Conservation (phyloP, 2,888 invertebrate genomes). For the Nematopogon swammerdamellus region DNA sequence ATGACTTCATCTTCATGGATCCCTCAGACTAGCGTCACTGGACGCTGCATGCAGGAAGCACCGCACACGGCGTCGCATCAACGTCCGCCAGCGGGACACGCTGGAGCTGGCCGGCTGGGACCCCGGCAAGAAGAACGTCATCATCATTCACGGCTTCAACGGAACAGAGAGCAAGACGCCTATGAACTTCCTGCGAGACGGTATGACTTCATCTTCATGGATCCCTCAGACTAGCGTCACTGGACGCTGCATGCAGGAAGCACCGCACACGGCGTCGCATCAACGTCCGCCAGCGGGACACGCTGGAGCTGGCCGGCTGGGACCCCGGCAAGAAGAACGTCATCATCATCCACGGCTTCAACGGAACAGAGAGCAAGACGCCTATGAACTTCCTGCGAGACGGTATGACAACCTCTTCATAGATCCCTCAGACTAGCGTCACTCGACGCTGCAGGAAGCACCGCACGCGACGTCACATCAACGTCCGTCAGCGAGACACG, state of each 20-base stretch:
- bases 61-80: slow-evolving; percentile 55
- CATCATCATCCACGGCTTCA: slow-evolving; percentile 74
- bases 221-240: too few species aligned
- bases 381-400: slow-evolving; percentile 69
- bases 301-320: slow-evolving; percentile 65
- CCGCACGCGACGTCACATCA: too few species aligned
- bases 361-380: slow-evolving; percentile 67
- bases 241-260: too few species aligned
- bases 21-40: too few species aligned
- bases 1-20: too few species aligned
- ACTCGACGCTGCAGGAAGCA: too few species aligned
- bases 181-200: slow-evolving; percentile 66
- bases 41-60: too few species aligned
- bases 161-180: slow-evolving; percentile 70
- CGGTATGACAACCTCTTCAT: slow-evolving; percentile 38
- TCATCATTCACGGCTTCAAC: slow-evolving; percentile 77
- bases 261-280: slow-evolving; percentile 34
- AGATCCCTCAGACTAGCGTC: too few species aligned
- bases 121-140: slow-evolving; percentile 63
- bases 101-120: slow-evolving; percentile 64
- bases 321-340: slow-evolving; percentile 64
- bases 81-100: slow-evolving; percentile 59
- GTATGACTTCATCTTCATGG: too few species aligned
- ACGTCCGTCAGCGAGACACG: too few species aligned
- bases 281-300: slow-evolving; percentile 58